Evolutionary conservation across 2,113 vertebrate species (phyloP).

Genomic region (Panthera tigris): DNA sequence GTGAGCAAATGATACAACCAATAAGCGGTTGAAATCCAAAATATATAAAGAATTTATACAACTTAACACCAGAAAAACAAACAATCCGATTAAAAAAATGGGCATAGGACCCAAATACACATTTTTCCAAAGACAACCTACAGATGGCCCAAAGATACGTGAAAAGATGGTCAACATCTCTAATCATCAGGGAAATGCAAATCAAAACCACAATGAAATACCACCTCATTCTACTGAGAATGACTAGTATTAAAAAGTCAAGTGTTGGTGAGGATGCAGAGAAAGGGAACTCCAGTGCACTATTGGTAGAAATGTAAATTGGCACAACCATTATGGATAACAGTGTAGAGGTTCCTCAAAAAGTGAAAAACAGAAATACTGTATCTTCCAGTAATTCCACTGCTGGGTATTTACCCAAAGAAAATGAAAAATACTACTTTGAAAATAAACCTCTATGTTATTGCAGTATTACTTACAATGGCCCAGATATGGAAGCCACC

Average conservation of each 20-base stretch:
- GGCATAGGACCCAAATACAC: background rate
- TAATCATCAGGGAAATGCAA: background rate
- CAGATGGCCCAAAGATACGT: background rate
- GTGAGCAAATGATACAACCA: no score
- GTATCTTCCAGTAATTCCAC: background rate
- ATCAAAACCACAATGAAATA: background rate
- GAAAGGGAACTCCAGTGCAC: background rate
- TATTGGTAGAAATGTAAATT: background rate
- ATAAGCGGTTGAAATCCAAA: no score
- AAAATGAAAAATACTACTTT: background rate
- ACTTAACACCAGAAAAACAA: background rate
- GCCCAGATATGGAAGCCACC: background rate
- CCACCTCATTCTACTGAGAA: background rate
- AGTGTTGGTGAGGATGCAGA: background rate
- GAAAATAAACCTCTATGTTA: background rate
- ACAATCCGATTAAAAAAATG: background rate
- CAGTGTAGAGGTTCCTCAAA: background rate
- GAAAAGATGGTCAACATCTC: background rate
- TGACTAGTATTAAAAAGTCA: background rate
- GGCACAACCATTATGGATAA: background rate
- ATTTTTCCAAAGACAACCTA: background rate
- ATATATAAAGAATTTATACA: background rate
- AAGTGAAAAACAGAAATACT: background rate
- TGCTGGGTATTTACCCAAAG: background rate
- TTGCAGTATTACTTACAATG: background rate